Evolutionary conservation across 2,797 vertebrate genomes (phyloP).

Genomic region (Bovichtus diacanthus): DNA sequence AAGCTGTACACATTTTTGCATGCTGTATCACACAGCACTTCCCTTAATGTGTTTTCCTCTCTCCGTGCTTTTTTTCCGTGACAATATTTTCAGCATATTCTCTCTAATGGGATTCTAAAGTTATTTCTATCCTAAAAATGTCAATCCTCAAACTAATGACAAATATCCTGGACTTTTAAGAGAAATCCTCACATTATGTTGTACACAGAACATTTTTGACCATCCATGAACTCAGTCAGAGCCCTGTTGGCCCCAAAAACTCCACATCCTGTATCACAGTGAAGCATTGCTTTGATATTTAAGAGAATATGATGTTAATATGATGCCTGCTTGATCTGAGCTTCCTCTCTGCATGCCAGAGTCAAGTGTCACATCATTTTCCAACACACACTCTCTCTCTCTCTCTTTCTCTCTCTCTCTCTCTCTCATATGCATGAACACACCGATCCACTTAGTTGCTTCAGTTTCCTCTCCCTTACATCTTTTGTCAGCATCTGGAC

Average conservation of each 20-base stretch:
- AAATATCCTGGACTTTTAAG: neutral
- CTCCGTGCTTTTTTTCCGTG: neutral
- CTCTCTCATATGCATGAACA: neutral
- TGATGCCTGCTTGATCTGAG: slow-evolving; percentile 31
- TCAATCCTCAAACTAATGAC: neutral
- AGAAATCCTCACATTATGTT: neutral
- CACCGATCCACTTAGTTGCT: neutral
- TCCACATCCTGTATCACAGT: slow-evolving; percentile 48
- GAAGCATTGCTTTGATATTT: slow-evolving; percentile 27
- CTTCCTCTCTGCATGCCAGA: slow-evolving; percentile 26
- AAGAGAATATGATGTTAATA: slow-evolving; percentile 30
- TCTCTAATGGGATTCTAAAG: neutral
- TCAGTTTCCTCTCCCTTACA: slow-evolving; percentile 9
- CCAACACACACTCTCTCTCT: slow-evolving; percentile 19
- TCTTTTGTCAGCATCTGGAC: slow-evolving; percentile 27
- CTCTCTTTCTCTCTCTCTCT: no score
- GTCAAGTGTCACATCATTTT: slow-evolving; percentile 21
- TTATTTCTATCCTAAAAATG: neutral
- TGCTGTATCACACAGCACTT: neutral
- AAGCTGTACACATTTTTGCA: neutral
- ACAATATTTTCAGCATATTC: neutral
- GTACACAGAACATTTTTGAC: slow-evolving; percentile 3
- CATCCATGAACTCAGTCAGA: slow-evolving; percentile 9
- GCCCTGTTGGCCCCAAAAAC: neutral
- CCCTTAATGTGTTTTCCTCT: neutral